Percentiles rank a stretch among this genome's conserved stretches.
Evolutionary conservation across 2,113 vertebrate genomes (phyloP).

Genomic region (Pseudopodoces humilis): DNA sequence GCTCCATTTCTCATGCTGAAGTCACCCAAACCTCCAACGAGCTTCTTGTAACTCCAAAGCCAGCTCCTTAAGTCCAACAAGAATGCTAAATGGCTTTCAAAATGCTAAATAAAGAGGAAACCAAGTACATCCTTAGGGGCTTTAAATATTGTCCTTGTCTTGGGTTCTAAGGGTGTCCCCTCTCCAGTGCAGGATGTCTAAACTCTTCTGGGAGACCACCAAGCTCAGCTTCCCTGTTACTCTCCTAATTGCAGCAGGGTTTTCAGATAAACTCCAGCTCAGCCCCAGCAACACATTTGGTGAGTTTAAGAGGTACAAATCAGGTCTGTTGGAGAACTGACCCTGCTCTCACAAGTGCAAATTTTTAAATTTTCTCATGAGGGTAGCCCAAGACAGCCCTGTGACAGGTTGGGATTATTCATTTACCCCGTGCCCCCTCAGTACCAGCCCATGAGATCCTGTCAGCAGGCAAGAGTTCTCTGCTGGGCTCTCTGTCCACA

Average conservation of each 20-base stretch:
- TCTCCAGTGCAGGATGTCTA: not conserved
- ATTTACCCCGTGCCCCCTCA: not conserved
- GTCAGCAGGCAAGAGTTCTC: not conserved
- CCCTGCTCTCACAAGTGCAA: not conserved
- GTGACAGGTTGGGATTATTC: not conserved
- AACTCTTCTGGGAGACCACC: not conserved
- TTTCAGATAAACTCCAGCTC: not conserved
- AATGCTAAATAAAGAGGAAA: not conserved
- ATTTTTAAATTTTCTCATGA: not conserved
- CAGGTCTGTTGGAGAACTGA: not conserved
- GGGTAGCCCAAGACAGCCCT: not conserved
- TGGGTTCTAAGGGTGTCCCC: not conserved
- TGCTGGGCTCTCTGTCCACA: not conserved
- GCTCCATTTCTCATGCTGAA: not conserved
- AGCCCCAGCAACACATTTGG: not conserved
- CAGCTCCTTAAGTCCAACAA: not conserved
- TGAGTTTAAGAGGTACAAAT: not conserved
- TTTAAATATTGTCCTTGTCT: not conserved
- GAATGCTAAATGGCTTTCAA: not conserved
- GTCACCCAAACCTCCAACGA: not conserved
- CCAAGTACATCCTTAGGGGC: fast-evolving
- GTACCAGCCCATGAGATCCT: not conserved
- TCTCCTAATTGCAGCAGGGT: not conserved
- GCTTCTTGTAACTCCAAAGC: not conserved
- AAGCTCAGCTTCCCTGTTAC: not conserved